These are phyloP conservation scores for Drosophila paranaensis DNA, from an alignment of 2,888 invertebrate genomes.

Conservation along the genomic window DNA sequence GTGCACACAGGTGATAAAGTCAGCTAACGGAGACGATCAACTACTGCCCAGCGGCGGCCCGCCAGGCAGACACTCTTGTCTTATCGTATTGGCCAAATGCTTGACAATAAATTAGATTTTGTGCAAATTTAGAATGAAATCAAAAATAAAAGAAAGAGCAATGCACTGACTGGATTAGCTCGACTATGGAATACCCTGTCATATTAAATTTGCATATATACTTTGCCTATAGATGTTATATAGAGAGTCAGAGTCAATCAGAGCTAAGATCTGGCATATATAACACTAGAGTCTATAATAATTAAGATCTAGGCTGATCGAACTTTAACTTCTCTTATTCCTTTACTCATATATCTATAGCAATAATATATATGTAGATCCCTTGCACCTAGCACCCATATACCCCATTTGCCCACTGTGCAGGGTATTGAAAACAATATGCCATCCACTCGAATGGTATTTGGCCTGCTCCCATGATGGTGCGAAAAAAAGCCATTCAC, in stretches of 20 bases:
- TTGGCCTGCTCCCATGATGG: slow-evolving; percentile 56
- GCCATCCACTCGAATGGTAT: slow-evolving; percentile 60
- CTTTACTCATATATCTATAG: too few species aligned
- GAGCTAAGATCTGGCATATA: too few species aligned
- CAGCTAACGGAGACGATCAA: slow-evolving; percentile 35
- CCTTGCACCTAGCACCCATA: not conserved
- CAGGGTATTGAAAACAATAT: slow-evolving; percentile 14
- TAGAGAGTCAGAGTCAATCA: too few species aligned
- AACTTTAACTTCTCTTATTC: too few species aligned
- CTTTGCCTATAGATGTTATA: too few species aligned
- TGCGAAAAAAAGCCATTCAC: slow-evolving; percentile 47
- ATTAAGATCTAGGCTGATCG: too few species aligned
- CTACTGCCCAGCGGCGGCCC: not conserved
- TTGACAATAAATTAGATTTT: slow-evolving; percentile 77
- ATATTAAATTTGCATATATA: too few species aligned
- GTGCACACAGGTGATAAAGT: slow-evolving; percentile 62
- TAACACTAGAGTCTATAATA: too few species aligned
- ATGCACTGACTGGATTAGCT: not conserved
- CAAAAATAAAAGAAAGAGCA: slow-evolving; percentile 1
- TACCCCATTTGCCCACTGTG: not conserved
- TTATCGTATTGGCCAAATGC: slow-evolving; percentile 67
- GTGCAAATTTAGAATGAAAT: slow-evolving; percentile 54
- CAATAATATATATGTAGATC: too few species aligned
- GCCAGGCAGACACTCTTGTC: slow-evolving; percentile 44
- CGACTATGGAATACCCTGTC: not conserved